Conservation (phyloP, 2,113 vertebrate species). For the Pteronura brasiliensis region DNA sequence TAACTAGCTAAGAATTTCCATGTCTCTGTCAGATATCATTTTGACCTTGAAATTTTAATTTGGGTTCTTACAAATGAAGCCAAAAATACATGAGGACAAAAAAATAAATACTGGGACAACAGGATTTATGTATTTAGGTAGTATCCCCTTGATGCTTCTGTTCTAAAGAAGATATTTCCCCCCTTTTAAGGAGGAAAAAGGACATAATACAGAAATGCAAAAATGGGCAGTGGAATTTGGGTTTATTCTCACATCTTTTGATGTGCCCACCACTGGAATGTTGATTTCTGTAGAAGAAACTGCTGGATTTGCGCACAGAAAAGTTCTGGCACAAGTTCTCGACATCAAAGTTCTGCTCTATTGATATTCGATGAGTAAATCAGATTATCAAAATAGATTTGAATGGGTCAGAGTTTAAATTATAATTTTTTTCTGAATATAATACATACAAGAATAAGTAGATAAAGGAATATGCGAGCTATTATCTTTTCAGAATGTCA, state of each 20-base stretch:
- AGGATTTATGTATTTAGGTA: neutral
- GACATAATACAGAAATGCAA: neutral
- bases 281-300: neutral
- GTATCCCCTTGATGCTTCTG: neutral
- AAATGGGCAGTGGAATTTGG: neutral
- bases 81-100: neutral
- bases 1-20: slow-evolving; percentile 62
- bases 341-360: neutral
- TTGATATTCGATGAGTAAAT: slow-evolving; percentile 19
- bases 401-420: slow-evolving; percentile 3
- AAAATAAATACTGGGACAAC: neutral
- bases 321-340: neutral
- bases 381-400: slow-evolving; percentile 24
- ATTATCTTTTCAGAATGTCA: neutral
- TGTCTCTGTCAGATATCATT: slow-evolving; percentile 46
- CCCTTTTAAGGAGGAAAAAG: neutral
- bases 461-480: neutral
- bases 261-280: neutral
- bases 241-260: neutral
- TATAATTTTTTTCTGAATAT: neutral
- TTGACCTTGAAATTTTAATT: slow-evolving; percentile 73
- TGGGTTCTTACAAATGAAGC: slow-evolving; percentile 59
- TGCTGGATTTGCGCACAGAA: neutral
- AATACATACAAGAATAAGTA: neutral
- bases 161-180: neutral